Percentiles rank a stretch among this genome's conserved stretches.
These are phyloP conservation scores for Latrodectus hesperus DNA, from an alignment of 2,888 invertebrate genomes.

Conservation along the genomic window DNA sequence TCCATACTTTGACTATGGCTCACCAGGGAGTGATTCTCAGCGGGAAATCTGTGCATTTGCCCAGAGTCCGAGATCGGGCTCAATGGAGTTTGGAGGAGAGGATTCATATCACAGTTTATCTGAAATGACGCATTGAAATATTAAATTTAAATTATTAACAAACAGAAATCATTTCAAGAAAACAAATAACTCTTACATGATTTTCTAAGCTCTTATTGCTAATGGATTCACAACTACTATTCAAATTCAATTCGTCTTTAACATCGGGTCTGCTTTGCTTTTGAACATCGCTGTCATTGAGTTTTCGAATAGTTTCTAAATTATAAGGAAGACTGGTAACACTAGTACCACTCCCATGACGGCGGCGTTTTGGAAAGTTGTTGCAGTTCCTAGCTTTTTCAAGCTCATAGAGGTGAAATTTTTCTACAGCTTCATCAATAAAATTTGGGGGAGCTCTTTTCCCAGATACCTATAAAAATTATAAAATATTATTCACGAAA, in stretches of 20 bases:
- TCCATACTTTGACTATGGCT: conserved; percentile 70
- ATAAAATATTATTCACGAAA: background rate
- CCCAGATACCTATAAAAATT: conserved; percentile 78
- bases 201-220: conserved; percentile 42
- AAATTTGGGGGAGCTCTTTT: conserved; percentile 90
- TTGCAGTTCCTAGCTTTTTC: conserved; percentile 71
- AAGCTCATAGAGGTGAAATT: conserved; percentile 74
- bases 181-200: background rate
- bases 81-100: conserved; percentile 42
- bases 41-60: conserved; percentile 19
- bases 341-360: conserved; percentile 74
- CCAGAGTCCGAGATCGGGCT: conserved; percentile 39
- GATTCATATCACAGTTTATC: conserved; percentile 57
- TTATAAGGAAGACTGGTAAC: conserved; percentile 73
- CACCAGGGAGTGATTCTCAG: conserved; percentile 54
- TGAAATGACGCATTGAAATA: conserved; percentile 24
- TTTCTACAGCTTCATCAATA: conserved; percentile 92
- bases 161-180: too few relatives aligned
- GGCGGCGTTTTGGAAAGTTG: conserved; percentile 70
- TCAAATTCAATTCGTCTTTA: conserved; percentile 16
- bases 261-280: background rate
- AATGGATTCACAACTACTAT: conserved; percentile 27
- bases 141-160: background rate
- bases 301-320: conserved; percentile 72
- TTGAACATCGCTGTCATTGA: conserved; percentile 74